Evolutionary conservation across 1,140 invertebrate genomes (phyloP).

Genomic region (Temnothorax nylanderi): DNA sequence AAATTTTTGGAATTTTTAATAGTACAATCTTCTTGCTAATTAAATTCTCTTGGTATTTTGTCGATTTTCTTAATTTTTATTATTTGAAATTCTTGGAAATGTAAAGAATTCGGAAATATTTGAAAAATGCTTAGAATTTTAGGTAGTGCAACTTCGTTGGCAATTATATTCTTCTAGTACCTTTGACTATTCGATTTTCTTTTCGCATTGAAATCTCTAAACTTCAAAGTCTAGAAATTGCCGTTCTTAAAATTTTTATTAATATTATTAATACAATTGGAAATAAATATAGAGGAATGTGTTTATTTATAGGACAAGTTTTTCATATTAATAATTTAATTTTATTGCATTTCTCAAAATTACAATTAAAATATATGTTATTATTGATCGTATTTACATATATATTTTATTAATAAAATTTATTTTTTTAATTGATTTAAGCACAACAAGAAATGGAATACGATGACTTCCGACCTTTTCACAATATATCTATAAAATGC

Average conservation of each 20-base stretch:
- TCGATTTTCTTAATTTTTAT: neutral
- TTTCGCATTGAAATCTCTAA: neutral
- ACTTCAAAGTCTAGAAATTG: neutral
- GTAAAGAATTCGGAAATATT: no score
- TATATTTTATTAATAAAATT: neutral
- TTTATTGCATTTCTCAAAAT: neutral
- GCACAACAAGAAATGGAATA: neutral
- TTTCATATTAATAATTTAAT: neutral
- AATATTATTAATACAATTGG: no score
- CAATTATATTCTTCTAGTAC: no score
- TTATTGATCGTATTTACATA: neutral
- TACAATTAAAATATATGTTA: neutral
- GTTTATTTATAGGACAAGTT: neutral
- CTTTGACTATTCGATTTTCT: neutral
- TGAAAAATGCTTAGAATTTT: no score
- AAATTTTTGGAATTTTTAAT: neutral
- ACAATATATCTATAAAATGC: neutral
- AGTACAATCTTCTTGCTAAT: neutral
- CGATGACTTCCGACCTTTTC: neutral
- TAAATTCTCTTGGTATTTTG: neutral
- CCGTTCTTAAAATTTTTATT: neutral
- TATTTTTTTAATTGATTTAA: neutral
- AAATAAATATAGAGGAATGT: neutral
- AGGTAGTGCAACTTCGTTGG: no score
- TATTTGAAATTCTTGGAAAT: no score